A percentile compares a stretch with the other conserved stretches of the same genome.
These are phyloP conservation scores for Benthosema pterotum DNA, from an alignment of 2,797 vertebrate species.

Conservation along the genomic window DNA sequence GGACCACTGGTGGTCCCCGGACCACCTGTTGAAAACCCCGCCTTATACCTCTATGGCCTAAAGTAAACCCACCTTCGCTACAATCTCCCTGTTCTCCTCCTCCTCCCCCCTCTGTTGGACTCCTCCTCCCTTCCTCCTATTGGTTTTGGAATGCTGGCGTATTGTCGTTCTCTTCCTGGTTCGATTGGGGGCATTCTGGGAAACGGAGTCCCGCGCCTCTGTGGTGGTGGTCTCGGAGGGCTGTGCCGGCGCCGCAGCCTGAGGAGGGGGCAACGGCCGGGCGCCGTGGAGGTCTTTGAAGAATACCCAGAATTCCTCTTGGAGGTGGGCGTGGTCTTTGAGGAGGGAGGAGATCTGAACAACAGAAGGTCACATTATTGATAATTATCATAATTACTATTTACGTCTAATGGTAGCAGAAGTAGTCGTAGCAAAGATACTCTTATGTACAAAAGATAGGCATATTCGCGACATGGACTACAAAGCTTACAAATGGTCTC, in stretches of 20 bases:
- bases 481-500: no score
- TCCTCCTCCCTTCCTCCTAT: constrained; percentile 70
- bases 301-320: constrained; percentile 86
- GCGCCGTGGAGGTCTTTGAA: constrained; percentile 83
- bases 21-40: no score
- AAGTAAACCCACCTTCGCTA: no score
- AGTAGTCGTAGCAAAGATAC: no score
- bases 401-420: no score
- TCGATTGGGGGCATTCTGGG: no score
- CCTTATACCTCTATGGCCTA: no score
- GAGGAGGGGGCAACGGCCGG: constrained; percentile 40
- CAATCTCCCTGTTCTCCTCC: no score
- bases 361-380: background rate
- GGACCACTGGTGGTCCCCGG: no score
- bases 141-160: constrained; percentile 17
- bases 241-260: constrained; percentile 47
- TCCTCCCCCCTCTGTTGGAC: constrained; percentile 73
- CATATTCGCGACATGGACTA: no score
- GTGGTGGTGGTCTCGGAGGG: background rate
- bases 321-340: constrained; percentile 81
- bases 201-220: background rate
- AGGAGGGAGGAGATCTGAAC: constrained; percentile 84
- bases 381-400: background rate
- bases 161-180: no score
- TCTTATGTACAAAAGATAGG: no score